Evolutionary conservation across 2,113 vertebrate genomes (phyloP).

Genomic region (Galemys pyrenaicus): DNA sequence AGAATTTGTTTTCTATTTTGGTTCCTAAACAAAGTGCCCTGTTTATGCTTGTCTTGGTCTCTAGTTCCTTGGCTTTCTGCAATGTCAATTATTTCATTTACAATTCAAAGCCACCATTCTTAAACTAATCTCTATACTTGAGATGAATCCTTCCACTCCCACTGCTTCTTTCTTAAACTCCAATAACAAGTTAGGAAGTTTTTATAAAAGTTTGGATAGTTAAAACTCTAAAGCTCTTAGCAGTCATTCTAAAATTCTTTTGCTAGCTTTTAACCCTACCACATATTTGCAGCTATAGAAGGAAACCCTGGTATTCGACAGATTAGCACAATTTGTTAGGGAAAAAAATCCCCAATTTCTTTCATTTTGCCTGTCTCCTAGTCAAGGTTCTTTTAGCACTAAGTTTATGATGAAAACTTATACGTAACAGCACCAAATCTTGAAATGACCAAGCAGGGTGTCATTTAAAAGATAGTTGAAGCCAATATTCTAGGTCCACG

Average conservation of each 20-base stretch:
- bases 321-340: not conserved
- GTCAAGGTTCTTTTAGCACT: not conserved
- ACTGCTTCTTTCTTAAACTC: slow-evolving; percentile 39
- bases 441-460: not conserved
- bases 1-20: slow-evolving; percentile 51
- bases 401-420: slow-evolving; percentile 27
- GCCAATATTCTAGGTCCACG: not conserved
- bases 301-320: not conserved
- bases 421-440: not conserved
- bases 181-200: not conserved
- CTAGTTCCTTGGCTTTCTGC: slow-evolving; percentile 42
- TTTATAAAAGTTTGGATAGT: not conserved
- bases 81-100: slow-evolving; percentile 63
- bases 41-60: slow-evolving; percentile 39
- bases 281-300: slow-evolving; percentile 56
- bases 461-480: slow-evolving; percentile 20
- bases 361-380: slow-evolving; percentile 33
- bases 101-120: slow-evolving; percentile 59
- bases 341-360: slow-evolving; percentile 13
- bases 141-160: slow-evolving; percentile 13
- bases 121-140: slow-evolving; percentile 12
- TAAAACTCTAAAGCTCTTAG: slow-evolving; percentile 19
- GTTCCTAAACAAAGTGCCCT: slow-evolving; percentile 54
- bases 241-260: slow-evolving; percentile 14
- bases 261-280: slow-evolving; percentile 37